Conservation (phyloP, 2,888 invertebrate genomes). For the Mongoloraphidia duomilia region DNA sequence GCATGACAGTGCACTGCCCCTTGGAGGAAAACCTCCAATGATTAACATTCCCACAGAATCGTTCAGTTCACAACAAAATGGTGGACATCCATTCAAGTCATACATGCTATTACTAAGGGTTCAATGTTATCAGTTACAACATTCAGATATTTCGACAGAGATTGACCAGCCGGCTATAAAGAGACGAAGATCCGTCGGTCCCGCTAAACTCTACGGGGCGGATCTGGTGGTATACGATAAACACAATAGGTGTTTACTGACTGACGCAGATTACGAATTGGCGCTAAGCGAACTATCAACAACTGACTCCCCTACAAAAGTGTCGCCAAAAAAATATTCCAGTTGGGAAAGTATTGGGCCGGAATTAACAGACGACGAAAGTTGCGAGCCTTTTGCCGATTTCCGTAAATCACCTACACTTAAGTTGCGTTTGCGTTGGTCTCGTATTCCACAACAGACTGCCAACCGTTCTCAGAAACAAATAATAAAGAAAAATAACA, state of each 20-base stretch:
- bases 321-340: slow-evolving; percentile 54
- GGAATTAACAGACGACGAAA: slow-evolving; percentile 33
- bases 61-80: slow-evolving; percentile 52
- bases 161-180: slow-evolving; percentile 54
- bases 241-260: slow-evolving; percentile 70
- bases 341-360: slow-evolving; percentile 48
- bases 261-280: slow-evolving; percentile 83
- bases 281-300: slow-evolving; percentile 58
- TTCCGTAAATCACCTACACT: slow-evolving; percentile 48
- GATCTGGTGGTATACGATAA: slow-evolving; percentile 85
- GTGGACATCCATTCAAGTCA: slow-evolving; percentile 64
- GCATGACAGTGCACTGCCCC: slow-evolving; percentile 25
- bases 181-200: slow-evolving; percentile 44
- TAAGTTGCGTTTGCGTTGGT: slow-evolving; percentile 76
- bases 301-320: slow-evolving; percentile 30
- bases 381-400: slow-evolving; percentile 10
- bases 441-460: slow-evolving; percentile 31
- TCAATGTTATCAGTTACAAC: slow-evolving; percentile 28
- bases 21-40: slow-evolving; percentile 40
- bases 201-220: slow-evolving; percentile 44
- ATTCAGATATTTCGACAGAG: slow-evolving; percentile 32
- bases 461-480: neutral
- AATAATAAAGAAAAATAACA: slow-evolving; percentile 23
- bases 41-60: slow-evolving; percentile 77
- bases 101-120: slow-evolving; percentile 68